These are phyloP conservation scores for Caenorhabditis sinica DNA, from an alignment of 2,888 invertebrate genomes.

Conservation along the genomic window DNA sequence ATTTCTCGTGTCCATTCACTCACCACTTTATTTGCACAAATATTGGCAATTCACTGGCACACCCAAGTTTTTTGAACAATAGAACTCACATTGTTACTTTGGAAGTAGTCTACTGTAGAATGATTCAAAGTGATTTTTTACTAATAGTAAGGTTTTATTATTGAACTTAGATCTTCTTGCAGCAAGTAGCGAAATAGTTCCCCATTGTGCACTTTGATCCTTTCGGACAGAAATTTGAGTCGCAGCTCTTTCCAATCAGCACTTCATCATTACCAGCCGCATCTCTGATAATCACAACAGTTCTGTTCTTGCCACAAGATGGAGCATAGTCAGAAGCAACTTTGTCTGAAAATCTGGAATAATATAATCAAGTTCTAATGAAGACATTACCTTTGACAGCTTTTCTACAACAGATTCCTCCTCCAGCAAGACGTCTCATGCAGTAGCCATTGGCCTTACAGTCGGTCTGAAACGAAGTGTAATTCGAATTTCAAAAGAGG, in stretches of 20 bases:
- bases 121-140: neutral
- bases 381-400: constrained; percentile 4
- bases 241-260: constrained; percentile 42
- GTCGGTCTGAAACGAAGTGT: neutral
- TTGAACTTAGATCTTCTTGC: constrained; percentile 1
- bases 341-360: constrained; percentile 16
- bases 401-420: constrained; percentile 25
- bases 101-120: no score
- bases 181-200: constrained; percentile 39
- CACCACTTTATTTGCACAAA: no score
- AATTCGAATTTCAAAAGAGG: neutral
- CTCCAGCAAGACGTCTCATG: constrained; percentile 2
- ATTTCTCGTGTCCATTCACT: no score
- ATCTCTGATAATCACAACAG: neutral
- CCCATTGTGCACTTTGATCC: constrained; percentile 36
- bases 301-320: constrained; percentile 16
- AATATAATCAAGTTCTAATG: neutral
- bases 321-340: constrained; percentile 16
- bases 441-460: constrained; percentile 16
- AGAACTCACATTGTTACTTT: no score
- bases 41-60: neutral
- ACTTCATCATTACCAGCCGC: neutral
- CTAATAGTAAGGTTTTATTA: neutral
- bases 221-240: constrained; percentile 32
- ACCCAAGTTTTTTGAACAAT: neutral